Base-by-base conservation (phyloP, 2,113 vertebrate species). In the Gymnarchus niloticus region DNA sequence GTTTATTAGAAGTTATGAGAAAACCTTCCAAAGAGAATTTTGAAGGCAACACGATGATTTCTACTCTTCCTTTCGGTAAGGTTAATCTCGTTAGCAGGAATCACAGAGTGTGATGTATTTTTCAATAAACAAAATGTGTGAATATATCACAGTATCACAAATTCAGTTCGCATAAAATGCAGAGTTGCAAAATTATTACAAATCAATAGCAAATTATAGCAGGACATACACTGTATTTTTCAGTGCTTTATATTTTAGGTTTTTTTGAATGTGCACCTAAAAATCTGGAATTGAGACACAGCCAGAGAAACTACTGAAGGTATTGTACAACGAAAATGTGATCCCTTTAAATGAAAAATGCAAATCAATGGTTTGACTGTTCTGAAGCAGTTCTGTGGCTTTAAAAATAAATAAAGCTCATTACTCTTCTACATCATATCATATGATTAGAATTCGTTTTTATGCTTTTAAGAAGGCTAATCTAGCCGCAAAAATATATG, bases 1-100 rank as follows among this genome's bases (percentile, higher is more conserved):
- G n/a, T n/a, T n/a, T n/a, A n/a, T n/a, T n/a, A n/a, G n/a, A n/a
- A n/a, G n/a, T n/a, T n/a, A n/a, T n/a, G n/a, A n/a, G n/a, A n/a
- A n/a, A n/a, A n/a, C n/a, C n/a, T n/a, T n/a, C n/a, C n/a, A 14
- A 81, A 44, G 46, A 81, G 77, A 51, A 46, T 51, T 69, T 84
- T 41, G 25, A 51, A 52, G 17, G 59, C 59, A 4, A 6, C 59
- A 49, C 49, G n/a, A 73, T 81, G 12, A 51, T 25, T 12, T 48
- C 77, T 6, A 46, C 21, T 49, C 9, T 51, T 49, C 23, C 77
- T n/a, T n/a, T n/a, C n/a, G n/a, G n/a, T n/a, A n/a, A n/a, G n/a
- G n/a, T n/a, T n/a, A n/a, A n/a, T n/a, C n/a, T n/a, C n/a, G 77
- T 80, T 25, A 83, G n/a, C 3, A 23, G 81, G 25, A 52, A 54